Evolutionary conservation across 2,113 vertebrate genomes (phyloP).

Genomic region (Apodemus sylvaticus): DNA sequence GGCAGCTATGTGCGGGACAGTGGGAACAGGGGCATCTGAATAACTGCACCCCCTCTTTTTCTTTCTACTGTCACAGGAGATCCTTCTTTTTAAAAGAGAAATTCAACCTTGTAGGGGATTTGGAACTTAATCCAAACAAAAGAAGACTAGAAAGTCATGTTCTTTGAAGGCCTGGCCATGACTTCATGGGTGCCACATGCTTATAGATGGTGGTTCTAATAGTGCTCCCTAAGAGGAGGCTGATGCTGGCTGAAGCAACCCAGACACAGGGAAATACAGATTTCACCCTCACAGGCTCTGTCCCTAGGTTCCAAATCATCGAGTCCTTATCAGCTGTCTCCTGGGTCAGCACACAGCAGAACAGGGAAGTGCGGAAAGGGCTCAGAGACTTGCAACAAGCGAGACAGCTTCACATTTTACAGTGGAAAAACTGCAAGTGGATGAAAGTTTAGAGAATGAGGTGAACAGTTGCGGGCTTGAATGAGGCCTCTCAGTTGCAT

Average conservation of each 20-base stretch:
- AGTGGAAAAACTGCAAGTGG: not conserved
- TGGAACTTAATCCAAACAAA: not conserved
- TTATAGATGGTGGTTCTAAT: not conserved
- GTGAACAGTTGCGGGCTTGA: not conserved
- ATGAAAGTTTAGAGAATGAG: not conserved
- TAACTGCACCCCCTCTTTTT: not conserved
- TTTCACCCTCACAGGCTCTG: not conserved
- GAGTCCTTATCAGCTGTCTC: not conserved
- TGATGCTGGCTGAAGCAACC: not conserved
- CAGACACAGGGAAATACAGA: not conserved
- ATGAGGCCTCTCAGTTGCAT: not conserved
- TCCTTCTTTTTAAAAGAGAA: slow-evolving; percentile 1
- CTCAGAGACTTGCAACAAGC: not conserved
- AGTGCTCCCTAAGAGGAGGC: not conserved
- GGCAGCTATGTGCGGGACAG: not conserved
- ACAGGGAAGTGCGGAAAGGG: not conserved
- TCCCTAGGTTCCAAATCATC: not conserved
- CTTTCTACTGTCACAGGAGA: too few species aligned
- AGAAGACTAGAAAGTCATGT: not conserved
- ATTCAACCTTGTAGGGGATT: not conserved
- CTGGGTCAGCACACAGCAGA: not conserved
- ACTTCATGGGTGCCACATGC: not conserved
- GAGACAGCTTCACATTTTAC: not conserved
- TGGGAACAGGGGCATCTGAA: not conserved
- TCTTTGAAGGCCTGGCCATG: not conserved